These are phyloP conservation scores for Cyclina sinensis DNA, from an alignment of 1,140 invertebrate species.

Conservation along the genomic window DNA sequence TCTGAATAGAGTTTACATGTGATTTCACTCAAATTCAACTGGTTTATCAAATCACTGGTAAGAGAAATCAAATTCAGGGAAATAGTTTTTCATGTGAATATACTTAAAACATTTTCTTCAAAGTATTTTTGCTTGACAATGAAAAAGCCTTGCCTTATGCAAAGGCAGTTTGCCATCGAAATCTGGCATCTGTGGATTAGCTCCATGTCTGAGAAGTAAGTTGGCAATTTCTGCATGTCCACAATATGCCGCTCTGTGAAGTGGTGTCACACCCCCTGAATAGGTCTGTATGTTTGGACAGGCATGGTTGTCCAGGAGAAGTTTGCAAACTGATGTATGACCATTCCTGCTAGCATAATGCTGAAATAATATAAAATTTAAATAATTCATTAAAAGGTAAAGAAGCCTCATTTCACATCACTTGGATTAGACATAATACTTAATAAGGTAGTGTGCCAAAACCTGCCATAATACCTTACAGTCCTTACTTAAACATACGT, in stretches of 20 bases:
- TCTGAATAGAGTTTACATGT: too few species aligned
- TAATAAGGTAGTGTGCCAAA: too few species aligned
- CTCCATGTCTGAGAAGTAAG: conserved; percentile 90
- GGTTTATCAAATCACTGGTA: too few species aligned
- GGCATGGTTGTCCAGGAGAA: conserved; percentile 91
- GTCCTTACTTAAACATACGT: too few species aligned
- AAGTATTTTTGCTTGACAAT: too few species aligned
- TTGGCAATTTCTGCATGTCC: conserved; percentile 84
- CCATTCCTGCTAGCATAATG: conserved; percentile 95
- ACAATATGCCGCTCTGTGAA: conserved; percentile 92
- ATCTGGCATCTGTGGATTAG: conserved; percentile 90
- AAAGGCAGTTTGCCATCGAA: conserved; percentile 93
- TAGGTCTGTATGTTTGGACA: conserved; percentile 91
- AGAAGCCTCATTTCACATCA: not conserved
- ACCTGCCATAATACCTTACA: too few species aligned
- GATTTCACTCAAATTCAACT: too few species aligned
- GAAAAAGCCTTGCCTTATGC: conserved; percentile 83
- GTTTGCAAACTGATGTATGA: conserved; percentile 90
- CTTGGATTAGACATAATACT: too few species aligned
- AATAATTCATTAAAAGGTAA: too few species aligned
- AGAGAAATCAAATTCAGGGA: too few species aligned
- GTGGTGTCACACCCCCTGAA: conserved; percentile 91
- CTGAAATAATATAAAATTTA: conserved; percentile 87
- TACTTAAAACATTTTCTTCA: too few species aligned
- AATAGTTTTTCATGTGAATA: too few species aligned